Evolutionary conservation across 2,797 vertebrate genomes (phyloP), one percentile per base, ranked within the genome.

Genomic region (Coracias cyanogaster): DNA sequence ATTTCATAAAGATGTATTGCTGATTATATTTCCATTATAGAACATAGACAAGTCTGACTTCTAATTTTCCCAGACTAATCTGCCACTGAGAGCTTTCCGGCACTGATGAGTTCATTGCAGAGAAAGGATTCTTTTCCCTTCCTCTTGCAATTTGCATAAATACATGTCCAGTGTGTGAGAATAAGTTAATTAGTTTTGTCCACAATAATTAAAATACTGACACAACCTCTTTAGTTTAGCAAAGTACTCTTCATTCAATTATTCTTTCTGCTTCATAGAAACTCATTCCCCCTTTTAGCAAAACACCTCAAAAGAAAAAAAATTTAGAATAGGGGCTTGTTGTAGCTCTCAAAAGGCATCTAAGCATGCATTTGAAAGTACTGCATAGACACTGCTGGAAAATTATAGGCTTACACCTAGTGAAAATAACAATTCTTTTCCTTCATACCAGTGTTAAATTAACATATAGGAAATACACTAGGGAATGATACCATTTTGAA

Each of bases 21-120:
- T 97, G 97, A 98, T 98, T 97, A 97, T 96, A 97, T 97, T 98
- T 97, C 97, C 97, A 98, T 98, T 98, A 98, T 95, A 97, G 88
- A 92, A 76, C 61, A 96, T 61, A 97, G 94, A 85, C 94, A 97
- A 91, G 86, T 91, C 97, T 97, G 96, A 96, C 77, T 98, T 90
- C 87, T 97, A 96, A 97, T 97, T 97, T 98, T 96, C 90, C 94
- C 54, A 65, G 71, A 82, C 91, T 96, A 93, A 93, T 95, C 67
- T 82, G 82, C 90, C 86, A 93, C 86, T 82, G 90, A 26, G 41
- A 95, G 71, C 72, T 94, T 95, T 89, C 84, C 65, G 79, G 80
- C 39, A 60, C 77, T 96, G 81, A 82, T 89, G 86, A 94, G 60
- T 94, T 96, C 94, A 94, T 70, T 52, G 22, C 55, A 71, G 64